Evolutionary conservation across 2,113 vertebrate genomes (phyloP), one percentile per base, ranked within the genome.

Genomic region (Eptesicus fuscus): DNA sequence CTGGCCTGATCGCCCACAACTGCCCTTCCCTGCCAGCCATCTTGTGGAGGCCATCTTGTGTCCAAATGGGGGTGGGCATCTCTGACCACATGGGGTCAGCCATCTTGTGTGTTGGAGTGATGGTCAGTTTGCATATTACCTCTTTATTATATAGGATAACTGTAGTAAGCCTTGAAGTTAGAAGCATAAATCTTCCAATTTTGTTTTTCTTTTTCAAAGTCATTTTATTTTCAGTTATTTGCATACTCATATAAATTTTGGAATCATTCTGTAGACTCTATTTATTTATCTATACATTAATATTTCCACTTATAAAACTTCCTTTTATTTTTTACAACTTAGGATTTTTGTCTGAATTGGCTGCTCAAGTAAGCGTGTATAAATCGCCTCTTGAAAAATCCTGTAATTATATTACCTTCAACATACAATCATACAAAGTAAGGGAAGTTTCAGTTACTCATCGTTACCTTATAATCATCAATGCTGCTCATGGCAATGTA

Each of bases 401-500:
- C 5, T 49, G 2, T 40, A 40, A 49, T 61, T 80, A 44, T 17
- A 23, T 30, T 74, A 22, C 12, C 5, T 35, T 61, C 20, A 35
- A 35, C 42, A 65, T 56, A n/a, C 53, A 35, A 44, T 16, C 5
- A 47, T 12, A 35, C 9, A 22, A 80, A 49, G 22, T 20, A 84
- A 37, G 13, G 14, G 30, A 76, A 42, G n/a, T 70, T 71, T 37
- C 53, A 37, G 4, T 61, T 30, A 20, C 35, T 91, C 4, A 5
- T 63, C 37, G 16, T 97, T 96, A 99, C 99, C 98, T 99, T 99
- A 93, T 98, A 95, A 92, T 99, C 99, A 30, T 98, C 96, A 1
- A 98, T 98, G 98, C 99, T 99, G 90, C 99, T 98, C 99, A 99
- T 99, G 32, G 99, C 99, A 11, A 99, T 99, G 28, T 99, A 99